Evolutionary conservation across 2,888 invertebrate species (phyloP).

Genomic region (Sminthurides aquaticus): DNA sequence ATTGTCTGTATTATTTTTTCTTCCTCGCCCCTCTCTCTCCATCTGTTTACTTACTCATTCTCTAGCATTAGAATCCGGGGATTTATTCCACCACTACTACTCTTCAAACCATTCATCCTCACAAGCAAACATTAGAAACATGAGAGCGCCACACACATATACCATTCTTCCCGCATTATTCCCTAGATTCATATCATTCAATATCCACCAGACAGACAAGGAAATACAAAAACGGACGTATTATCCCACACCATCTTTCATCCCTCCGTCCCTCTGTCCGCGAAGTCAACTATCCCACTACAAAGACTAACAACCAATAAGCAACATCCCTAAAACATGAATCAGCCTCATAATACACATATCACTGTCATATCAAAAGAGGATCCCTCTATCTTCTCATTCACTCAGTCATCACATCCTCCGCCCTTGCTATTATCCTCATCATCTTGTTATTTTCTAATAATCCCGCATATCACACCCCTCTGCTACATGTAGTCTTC

Average conservation of each 20-base stretch:
- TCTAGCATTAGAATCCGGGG: background rate
- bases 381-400: conserved; percentile 30
- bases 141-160: background rate
- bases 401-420: background rate
- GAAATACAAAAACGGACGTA: too few relatives aligned
- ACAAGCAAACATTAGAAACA: conserved; percentile 35
- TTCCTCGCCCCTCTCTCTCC: conserved; percentile 38
- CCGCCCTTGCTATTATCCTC: background rate
- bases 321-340: background rate
- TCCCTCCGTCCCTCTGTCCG: too few relatives aligned
- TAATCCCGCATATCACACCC: background rate
- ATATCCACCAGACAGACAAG: background rate
- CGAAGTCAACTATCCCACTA: too few relatives aligned
- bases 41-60: conserved; percentile 17
- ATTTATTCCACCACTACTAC: background rate
- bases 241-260: too few relatives aligned
- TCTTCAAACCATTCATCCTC: conserved; percentile 18
- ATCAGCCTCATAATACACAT: conserved; percentile 22
- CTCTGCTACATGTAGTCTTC: background rate
- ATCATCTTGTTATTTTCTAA: background rate
- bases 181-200: too few relatives aligned
- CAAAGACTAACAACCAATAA: too few relatives aligned
- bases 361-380: conserved; percentile 43
- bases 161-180: too few relatives aligned
- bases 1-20: conserved; percentile 43